Evolutionary conservation across 2,113 vertebrate genomes (phyloP), one percentile per base, ranked within the genome.

Genomic region (Vulpes ferrilata): DNA sequence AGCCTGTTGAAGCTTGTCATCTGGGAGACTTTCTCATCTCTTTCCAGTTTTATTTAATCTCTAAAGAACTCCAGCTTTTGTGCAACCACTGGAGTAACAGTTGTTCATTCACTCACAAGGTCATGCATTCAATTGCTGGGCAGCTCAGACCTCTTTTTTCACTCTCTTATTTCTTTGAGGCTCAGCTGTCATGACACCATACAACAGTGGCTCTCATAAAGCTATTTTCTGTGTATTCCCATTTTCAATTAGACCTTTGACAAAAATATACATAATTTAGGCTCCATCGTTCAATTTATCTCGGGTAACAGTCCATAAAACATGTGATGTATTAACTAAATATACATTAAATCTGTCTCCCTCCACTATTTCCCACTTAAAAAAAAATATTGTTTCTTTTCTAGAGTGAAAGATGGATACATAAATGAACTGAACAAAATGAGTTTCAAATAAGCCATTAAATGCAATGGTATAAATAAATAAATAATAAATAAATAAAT

Each of bases 241-340:
- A 60, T 59, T 92, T 94, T 65, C 2, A 78, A 82, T 79, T 48
- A 57, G 9, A 88, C 8, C 3, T 59, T 78, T 57, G 57, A 48
- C 19, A 60, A 81, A 97, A 71, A 79, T 25, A 90, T 62, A 65
- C 60, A 15, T 57, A 74, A 87, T 73, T 85, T 80, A 86, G 79
- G 2, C 74, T 74, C 55, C 64, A 74, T 19, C 7, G 0, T 51
- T 80, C 25, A 48, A 82, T 95, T 95, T 83, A 48, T 51, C 83
- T 38, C 71, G 17, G 27, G 87, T 73, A 83, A 73, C 1, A 55
- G 6, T 32, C 17, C n/a, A 80, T 76, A 69, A 87, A 71, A 43
- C 59, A 85, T 2, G 20, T 38, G 12, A 20, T 71, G 74, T 84
- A 82, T 38, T 78, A 57, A 51, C 48, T 67, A 81, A 83, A 83